These are phyloP conservation scores for Pangasius larnaudii DNA, from an alignment of 2,797 vertebrate species.

Conservation along the genomic window DNA sequence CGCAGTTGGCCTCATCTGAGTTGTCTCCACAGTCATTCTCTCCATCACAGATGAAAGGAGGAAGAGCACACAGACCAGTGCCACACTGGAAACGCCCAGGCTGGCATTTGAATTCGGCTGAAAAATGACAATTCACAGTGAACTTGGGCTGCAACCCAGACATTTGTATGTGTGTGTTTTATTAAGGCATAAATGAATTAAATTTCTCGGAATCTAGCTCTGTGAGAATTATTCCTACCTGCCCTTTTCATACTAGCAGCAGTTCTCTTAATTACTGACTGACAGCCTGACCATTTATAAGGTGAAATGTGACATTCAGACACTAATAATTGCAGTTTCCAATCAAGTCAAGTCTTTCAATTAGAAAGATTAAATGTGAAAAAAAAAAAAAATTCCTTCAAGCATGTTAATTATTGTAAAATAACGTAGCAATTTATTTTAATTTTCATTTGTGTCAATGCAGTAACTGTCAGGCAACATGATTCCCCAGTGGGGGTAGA, in stretches of 20 bases:
- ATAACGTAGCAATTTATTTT: background rate
- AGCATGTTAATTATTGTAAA: constrained; percentile 5
- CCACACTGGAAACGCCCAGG: constrained; percentile 97
- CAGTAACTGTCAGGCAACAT: background rate
- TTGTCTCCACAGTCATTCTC: constrained; percentile 98
- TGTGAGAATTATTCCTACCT: constrained; percentile 42
- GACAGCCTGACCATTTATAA: constrained; percentile 50
- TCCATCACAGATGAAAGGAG: constrained; percentile 97
- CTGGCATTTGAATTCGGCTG: constrained; percentile 98
- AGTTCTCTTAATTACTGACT: constrained; percentile 44
- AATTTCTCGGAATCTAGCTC: constrained; percentile 30
- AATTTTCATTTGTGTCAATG: background rate
- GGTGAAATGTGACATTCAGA: constrained; percentile 35
- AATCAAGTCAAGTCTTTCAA: constrained; percentile 24
- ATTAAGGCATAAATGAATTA: constrained; percentile 40
- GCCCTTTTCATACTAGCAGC: constrained; percentile 50
- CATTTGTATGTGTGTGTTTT: constrained; percentile 46
- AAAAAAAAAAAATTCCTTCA: background rate
- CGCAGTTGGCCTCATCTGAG: constrained; percentile 96
- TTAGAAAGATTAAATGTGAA: constrained; percentile 18
- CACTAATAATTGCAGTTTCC: constrained; percentile 34
- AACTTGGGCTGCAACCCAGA: constrained; percentile 37
- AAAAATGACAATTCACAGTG: constrained; percentile 52
- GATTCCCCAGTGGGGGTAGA: background rate
- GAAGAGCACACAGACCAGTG: constrained; percentile 94